Conservation (phyloP, 2,797 vertebrate species). For the Coranthus polyacanthus region DNA sequence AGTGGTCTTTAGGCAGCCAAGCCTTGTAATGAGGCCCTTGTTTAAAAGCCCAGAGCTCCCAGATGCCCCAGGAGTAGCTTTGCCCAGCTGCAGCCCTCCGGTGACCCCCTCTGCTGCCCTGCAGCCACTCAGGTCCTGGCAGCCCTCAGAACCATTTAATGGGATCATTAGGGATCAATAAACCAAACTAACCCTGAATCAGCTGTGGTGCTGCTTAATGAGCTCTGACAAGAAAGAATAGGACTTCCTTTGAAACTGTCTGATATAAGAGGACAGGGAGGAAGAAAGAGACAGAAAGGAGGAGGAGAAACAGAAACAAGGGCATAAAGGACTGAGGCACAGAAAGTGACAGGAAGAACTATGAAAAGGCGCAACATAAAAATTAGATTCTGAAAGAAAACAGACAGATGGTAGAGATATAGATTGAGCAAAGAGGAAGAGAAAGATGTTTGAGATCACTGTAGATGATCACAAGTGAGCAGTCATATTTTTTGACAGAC, state of each 20-base stretch:
- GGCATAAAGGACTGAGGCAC: conserved; percentile 28
- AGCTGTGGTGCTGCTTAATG: conserved; percentile 69
- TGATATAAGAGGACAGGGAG: conserved; percentile 35
- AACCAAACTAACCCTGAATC: conserved; percentile 69
- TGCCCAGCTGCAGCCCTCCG: conserved; percentile 57
- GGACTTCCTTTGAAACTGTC: conserved; percentile 53
- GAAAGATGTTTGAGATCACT: conserved; percentile 35
- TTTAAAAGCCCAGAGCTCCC: conserved; percentile 44
- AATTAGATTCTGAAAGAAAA: conserved; percentile 24
- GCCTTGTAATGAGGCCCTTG: conserved; percentile 67
- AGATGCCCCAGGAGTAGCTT: conserved; percentile 52
- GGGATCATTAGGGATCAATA: conserved; percentile 80
- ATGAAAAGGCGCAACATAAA: neutral
- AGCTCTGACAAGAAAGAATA: conserved; percentile 64
- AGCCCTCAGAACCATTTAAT: conserved; percentile 69
- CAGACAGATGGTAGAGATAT: neutral
- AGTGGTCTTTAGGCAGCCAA: conserved; percentile 11
- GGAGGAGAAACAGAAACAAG: conserved; percentile 6
- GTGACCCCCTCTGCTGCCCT: conserved; percentile 42
- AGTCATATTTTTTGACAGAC: neutral
- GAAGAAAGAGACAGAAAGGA: neutral
- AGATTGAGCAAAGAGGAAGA: conserved; percentile 9
- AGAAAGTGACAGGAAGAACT: conserved; percentile 7
- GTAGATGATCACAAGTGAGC: no score
- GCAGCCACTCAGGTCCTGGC: conserved; percentile 36